phyloP scores from a whole-genome alignment of 37 sponge, comb jelly and placozoan genomes.

The Dysidea cf. avara region DNA sequence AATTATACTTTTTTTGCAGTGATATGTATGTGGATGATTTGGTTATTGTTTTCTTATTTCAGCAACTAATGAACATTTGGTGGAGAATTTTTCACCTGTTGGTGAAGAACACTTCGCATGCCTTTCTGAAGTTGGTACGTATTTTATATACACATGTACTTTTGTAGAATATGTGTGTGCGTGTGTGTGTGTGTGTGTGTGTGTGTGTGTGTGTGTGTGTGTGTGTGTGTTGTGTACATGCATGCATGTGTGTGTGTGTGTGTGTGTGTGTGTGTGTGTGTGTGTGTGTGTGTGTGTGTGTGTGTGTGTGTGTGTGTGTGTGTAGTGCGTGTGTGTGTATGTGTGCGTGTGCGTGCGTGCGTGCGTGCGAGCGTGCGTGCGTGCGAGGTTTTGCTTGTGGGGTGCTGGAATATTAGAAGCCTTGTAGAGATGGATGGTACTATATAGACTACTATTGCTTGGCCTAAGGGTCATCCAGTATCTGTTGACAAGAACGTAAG shows the following conservation, averaged over 20 bases:
- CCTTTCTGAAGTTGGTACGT: too few species aligned
- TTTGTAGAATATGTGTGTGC: too few species aligned
- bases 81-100: too few species aligned
- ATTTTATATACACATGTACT: too few species aligned
- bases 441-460: constrained; percentile 14
- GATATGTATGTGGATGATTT: too few species aligned
- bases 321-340: constrained; percentile 14
- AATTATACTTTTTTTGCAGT: too few species aligned
- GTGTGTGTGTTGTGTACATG: constrained; percentile 12
- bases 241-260: constrained; percentile 28
- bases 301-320: constrained; percentile 27
- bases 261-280: constrained; percentile 35
- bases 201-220: too few species aligned
- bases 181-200: too few species aligned
- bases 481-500: constrained; percentile 16
- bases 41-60: too few species aligned
- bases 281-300: constrained; percentile 25
- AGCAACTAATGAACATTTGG: too few species aligned
- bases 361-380: constrained; percentile 23
- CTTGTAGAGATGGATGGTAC: constrained; percentile 18
- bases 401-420: constrained; percentile 2
- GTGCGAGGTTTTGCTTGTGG: constrained; percentile 5
- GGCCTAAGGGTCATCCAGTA: constrained; percentile 4
- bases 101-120: too few species aligned
- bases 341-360: constrained; percentile 26